These are phyloP conservation scores for Lepidotrigona ventralis DNA, from an alignment of 1,140 invertebrate genomes.

Conservation along the genomic window DNA sequence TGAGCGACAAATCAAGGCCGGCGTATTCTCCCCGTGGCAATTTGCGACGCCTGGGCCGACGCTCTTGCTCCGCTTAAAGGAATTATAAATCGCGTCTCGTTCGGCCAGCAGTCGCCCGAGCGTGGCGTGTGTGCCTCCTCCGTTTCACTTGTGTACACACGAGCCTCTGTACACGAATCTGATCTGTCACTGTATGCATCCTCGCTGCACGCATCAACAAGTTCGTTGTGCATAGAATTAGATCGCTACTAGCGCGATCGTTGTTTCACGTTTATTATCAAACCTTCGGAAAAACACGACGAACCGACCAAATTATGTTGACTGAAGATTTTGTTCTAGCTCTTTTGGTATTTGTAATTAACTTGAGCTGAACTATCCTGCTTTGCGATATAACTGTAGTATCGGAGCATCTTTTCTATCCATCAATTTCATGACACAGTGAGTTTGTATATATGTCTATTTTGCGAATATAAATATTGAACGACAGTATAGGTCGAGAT, in stretches of 20 bases:
- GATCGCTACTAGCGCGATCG: neutral
- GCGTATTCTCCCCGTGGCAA: constrained; percentile 29
- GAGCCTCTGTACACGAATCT: neutral
- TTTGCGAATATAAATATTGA: too few species aligned
- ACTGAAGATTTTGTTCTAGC: too few species aligned
- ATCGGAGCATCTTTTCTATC: too few species aligned
- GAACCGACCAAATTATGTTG: too few species aligned
- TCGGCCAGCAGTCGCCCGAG: neutral
- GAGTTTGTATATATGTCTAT: too few species aligned
- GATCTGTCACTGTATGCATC: neutral
- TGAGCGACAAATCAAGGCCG: constrained; percentile 48
- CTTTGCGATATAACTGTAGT: too few species aligned
- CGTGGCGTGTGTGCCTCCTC: too few species aligned
- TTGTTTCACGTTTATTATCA: neutral
- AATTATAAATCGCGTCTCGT: constrained; percentile 45
- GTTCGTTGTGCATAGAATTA: constrained; percentile 11
- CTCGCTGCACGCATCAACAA: constrained; percentile 20
- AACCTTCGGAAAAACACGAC: too few species aligned
- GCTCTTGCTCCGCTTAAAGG: constrained; percentile 17
- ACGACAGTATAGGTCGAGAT: too few species aligned
- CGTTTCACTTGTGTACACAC: neutral
- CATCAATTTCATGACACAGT: too few species aligned
- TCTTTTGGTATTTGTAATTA: too few species aligned
- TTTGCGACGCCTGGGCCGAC: constrained; percentile 10
- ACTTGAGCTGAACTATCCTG: too few species aligned